Conservation (phyloP, 2,888 invertebrate genomes). For the Callyntrura guangdongensis region DNA sequence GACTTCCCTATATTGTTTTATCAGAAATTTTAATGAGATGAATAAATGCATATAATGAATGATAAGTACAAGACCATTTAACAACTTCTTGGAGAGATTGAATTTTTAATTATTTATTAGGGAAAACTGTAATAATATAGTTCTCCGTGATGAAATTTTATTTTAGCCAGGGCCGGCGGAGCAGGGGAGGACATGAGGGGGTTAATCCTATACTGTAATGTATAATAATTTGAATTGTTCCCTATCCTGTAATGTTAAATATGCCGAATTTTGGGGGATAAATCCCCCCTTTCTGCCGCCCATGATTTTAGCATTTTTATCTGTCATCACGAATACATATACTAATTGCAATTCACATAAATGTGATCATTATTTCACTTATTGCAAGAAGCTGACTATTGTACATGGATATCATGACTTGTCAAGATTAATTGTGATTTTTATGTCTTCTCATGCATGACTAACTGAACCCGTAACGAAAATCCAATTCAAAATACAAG, state of each 20-base stretch:
- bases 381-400: no score
- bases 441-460: constrained; percentile 58
- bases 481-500: neutral
- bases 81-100: no score
- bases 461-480: constrained; percentile 20
- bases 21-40: constrained; percentile 18
- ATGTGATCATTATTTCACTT: neutral
- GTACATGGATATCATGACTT: neutral
- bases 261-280: no score
- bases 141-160: no score
- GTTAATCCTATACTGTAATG: no score
- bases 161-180: no score
- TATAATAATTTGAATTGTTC: neutral
- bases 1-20: constrained; percentile 4
- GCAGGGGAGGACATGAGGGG: no score
- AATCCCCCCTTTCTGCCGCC: no score
- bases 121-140: no score
- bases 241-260: no score
- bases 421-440: constrained; percentile 46
- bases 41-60: constrained; percentile 32
- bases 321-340: neutral
- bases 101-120: no score
- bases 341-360: neutral
- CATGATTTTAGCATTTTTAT: no score
- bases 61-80: constrained; percentile 35